Evolutionary conservation across 2,113 vertebrate species (phyloP), one percentile per base, ranked within the genome.

Genomic region (Formicarius rufipectus): DNA sequence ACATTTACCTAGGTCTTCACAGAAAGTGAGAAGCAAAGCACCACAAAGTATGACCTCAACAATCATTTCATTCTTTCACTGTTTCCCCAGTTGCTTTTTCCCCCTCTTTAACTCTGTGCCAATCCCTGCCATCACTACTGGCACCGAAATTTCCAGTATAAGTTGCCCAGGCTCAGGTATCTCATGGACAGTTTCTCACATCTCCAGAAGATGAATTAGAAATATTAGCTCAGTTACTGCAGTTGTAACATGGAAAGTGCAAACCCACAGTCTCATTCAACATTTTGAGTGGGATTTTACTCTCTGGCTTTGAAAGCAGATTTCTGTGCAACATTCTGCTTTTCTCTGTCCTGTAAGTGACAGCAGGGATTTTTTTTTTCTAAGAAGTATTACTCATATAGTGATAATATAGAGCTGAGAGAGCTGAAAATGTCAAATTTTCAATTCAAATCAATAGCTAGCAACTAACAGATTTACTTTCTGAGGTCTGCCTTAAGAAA

Each of bases 91-190:
- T 27, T 30, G 20, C 14, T 56, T 35, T 74, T 3, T 42, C 40
- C 40, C 40, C 40, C 10, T 42, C 14, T 42, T 14, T 4, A 63
- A 25, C 24, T 39, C 4, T 4, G 18, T 33, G 10, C 60, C 31
- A 20, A 16, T 2, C 50, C 42, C 33, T 45, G 68, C 55, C 47
- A 12, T 18, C 73, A 9, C 44, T 49, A 21, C 30, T 42, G 49
- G 37, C 53, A 35, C 12, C 2, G 2, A 21, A n/a, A 0, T 1
- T 33, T 7, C 37, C 5, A 27, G 42, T 3, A 8, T 2, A 30
- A 45, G 19, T 24, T 35, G n/a, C 44, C 37, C 45, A 17, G 39
- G 24, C 14, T 72, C 30, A 2, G 16, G 24, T 8, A 62, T 33
- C 14, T 63, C 63, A 27, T 3, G 0, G 8, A 6, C 0, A 80